Percentiles rank a stretch among this genome's conserved stretches.
These are phyloP conservation scores for Spinus pinus DNA, from an alignment of 2,797 vertebrate genomes.

Conservation along the genomic window DNA sequence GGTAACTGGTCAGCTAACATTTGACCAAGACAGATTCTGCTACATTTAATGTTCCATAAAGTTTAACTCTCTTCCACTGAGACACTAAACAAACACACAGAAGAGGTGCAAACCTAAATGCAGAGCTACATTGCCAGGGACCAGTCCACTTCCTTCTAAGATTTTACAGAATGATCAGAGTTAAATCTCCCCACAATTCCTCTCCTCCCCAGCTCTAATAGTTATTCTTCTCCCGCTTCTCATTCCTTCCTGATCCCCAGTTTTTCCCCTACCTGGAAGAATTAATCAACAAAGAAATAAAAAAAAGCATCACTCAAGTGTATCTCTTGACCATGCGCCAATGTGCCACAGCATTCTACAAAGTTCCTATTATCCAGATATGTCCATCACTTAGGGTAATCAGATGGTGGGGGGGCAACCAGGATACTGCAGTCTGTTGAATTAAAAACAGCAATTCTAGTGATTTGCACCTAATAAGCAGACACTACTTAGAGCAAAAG, in stretches of 20 bases:
- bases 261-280: background rate
- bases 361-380: background rate
- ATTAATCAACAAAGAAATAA: background rate
- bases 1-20: background rate
- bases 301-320: background rate
- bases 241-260: accelerated
- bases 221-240: background rate
- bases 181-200: background rate
- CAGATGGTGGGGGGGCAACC: background rate
- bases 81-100: background rate
- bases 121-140: background rate
- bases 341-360: background rate
- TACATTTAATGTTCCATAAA: background rate
- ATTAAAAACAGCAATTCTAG: background rate
- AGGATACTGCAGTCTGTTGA: background rate
- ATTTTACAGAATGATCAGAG: background rate
- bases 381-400: background rate
- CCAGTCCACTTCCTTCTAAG: background rate
- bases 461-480: background rate
- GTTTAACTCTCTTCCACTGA: background rate
- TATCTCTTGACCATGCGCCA: background rate
- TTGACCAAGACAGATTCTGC: background rate
- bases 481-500: background rate
- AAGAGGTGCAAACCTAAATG: background rate
- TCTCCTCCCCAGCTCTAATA: background rate